Percentiles rank a stretch among this genome's conserved stretches.
These are phyloP conservation scores for Australoheros facetus DNA, from an alignment of 2,797 vertebrate species.

Conservation along the genomic window DNA sequence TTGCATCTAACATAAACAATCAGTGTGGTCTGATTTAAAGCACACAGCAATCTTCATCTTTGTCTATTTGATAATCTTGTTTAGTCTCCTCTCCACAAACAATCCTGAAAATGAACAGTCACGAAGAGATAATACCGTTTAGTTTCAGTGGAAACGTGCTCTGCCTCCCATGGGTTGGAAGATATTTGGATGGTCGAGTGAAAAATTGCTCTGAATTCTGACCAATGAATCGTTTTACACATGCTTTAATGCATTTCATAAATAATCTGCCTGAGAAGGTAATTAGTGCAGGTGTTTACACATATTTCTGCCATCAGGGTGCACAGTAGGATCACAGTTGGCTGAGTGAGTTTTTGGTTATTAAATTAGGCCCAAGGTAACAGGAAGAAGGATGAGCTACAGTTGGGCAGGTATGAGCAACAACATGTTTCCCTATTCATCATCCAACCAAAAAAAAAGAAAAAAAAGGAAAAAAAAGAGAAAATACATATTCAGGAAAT, in stretches of 20 bases:
- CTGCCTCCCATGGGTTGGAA: conserved; percentile 54
- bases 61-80: conserved; percentile 66
- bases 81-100: conserved; percentile 61
- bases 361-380: conserved; percentile 78
- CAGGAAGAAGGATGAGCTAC: conserved; percentile 75
- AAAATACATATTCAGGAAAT: conserved; percentile 41
- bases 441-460: conserved; percentile 52
- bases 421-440: conserved; percentile 68
- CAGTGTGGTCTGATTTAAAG: conserved; percentile 36
- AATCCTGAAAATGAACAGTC: conserved; percentile 67
- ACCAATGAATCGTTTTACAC: conserved; percentile 76
- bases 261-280: conserved; percentile 76
- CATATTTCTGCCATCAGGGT: conserved; percentile 78
- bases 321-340: conserved; percentile 78
- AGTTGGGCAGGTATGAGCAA: conserved; percentile 70
- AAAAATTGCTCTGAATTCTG: conserved; percentile 74
- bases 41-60: conserved; percentile 40
- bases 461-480: background rate
- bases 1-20: conserved; percentile 67
- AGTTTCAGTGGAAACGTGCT: conserved; percentile 44
- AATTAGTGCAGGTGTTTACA: conserved; percentile 83
- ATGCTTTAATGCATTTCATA: conserved; percentile 77
- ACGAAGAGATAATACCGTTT: conserved; percentile 48
- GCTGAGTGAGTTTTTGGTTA: conserved; percentile 75
- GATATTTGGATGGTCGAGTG: conserved; percentile 63